Conservation (phyloP, 2,797 vertebrate genomes). For the Nasua narica region DNA sequence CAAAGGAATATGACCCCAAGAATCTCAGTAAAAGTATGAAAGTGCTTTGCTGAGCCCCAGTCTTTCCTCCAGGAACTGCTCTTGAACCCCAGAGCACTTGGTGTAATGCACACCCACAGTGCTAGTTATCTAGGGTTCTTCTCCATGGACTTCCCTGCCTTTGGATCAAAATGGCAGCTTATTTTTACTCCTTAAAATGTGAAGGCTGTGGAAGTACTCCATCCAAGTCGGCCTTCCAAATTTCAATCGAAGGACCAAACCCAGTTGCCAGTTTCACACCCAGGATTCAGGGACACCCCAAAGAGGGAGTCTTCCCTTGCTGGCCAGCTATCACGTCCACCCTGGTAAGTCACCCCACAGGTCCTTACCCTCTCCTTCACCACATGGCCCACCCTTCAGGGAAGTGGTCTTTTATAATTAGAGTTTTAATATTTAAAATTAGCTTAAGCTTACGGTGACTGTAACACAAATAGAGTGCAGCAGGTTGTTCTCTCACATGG, state of each 20-base stretch:
- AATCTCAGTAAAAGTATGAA: neutral
- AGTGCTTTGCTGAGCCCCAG: neutral
- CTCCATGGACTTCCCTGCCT: neutral
- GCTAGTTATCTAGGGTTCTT: neutral
- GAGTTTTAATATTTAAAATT: constrained; percentile 66
- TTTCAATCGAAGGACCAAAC: neutral
- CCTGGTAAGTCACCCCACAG: neutral
- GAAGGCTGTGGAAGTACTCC: neutral
- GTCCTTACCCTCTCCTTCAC: neutral
- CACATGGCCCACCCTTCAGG: neutral
- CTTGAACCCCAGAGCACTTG: neutral
- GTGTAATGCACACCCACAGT: fast-evolving
- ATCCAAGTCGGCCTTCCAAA: neutral
- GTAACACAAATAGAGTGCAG: constrained; percentile 39
- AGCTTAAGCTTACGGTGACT: constrained; percentile 45
- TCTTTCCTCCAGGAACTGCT: neutral
- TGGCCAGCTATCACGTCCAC: neutral
- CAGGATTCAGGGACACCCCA: neutral
- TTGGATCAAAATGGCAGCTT: neutral
- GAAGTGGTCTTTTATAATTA: constrained; percentile 67
- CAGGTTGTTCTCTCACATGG: constrained; percentile 1
- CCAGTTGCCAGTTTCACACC: neutral
- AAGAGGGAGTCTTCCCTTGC: neutral
- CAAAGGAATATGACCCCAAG: neutral
- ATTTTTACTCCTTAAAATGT: neutral